These are phyloP conservation scores for Tupiocoris notatus DNA, from an alignment of 2,888 invertebrate species.

Conservation along the genomic window DNA sequence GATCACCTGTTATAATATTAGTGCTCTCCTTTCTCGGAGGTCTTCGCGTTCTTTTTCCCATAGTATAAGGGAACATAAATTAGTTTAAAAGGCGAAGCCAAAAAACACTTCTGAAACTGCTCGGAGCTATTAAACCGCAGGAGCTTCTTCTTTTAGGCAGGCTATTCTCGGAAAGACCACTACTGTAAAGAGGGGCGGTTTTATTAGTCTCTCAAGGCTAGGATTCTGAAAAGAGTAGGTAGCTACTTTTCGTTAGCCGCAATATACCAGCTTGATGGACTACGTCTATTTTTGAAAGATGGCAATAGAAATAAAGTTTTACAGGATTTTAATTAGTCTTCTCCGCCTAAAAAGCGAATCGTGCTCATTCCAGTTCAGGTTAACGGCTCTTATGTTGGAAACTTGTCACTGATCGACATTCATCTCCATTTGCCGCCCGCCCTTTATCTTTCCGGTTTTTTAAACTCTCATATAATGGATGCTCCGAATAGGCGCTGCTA, in stretches of 20 bases:
- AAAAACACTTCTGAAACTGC: slow-evolving; percentile 10
- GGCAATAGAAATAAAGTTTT: no score
- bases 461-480: not conserved
- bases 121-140: slow-evolving; percentile 8
- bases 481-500: not conserved
- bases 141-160: not conserved
- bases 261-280: no score
- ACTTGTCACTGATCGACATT: not conserved
- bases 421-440: not conserved
- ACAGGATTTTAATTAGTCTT: no score
- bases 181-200: not conserved
- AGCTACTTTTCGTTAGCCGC: no score
- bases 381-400: not conserved
- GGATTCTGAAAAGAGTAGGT: not conserved
- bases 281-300: no score
- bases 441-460: not conserved
- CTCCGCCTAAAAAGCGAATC: no score
- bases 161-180: not conserved
- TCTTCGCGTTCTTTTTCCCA: not conserved
- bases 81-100: slow-evolving; percentile 13
- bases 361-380: no score
- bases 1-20: slow-evolving; percentile 29
- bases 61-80: slow-evolving; percentile 17
- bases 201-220: not conserved
- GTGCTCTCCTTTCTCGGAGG: not conserved